A percentile compares a stretch with the other conserved stretches of the same genome.
Evolutionary conservation across 2,797 vertebrate species (phyloP).

Genomic region (Scomberomorus guttatus): DNA sequence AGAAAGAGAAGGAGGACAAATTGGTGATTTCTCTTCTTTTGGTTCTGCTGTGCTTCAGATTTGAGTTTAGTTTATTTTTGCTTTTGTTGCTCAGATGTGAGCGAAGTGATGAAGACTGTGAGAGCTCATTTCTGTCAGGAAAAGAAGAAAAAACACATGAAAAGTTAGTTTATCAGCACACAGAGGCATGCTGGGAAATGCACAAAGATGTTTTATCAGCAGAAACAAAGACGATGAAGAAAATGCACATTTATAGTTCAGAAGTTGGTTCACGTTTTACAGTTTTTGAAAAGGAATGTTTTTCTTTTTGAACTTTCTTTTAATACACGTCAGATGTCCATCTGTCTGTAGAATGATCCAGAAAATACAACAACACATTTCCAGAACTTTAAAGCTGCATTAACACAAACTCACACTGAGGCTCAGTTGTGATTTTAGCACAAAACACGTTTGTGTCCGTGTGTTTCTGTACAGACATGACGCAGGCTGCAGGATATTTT

Average conservation of each 20-base stretch:
- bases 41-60: too few relatives aligned
- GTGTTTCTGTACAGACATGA: background rate
- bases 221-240: background rate
- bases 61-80: too few relatives aligned
- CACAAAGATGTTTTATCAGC: background rate
- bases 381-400: background rate
- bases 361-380: background rate
- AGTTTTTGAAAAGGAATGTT: too few relatives aligned
- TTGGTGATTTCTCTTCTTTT: too few relatives aligned
- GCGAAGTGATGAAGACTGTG: background rate
- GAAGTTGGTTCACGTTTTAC: background rate
- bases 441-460: too few relatives aligned
- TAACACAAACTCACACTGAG: background rate
- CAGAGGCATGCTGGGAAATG: conserved; percentile 19
- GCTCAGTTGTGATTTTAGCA: background rate
- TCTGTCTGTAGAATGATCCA: too few relatives aligned
- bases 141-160: too few relatives aligned
- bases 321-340: background rate
- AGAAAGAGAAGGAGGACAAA: too few relatives aligned
- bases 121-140: too few relatives aligned
- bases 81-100: background rate
- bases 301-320: too few relatives aligned
- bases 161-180: too few relatives aligned
- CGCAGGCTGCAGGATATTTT: conserved; percentile 20
- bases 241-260: conserved; percentile 1